These are phyloP conservation scores for Cynodonichthys magdalenae DNA, from an alignment of 2,797 vertebrate species.

Conservation along the genomic window DNA sequence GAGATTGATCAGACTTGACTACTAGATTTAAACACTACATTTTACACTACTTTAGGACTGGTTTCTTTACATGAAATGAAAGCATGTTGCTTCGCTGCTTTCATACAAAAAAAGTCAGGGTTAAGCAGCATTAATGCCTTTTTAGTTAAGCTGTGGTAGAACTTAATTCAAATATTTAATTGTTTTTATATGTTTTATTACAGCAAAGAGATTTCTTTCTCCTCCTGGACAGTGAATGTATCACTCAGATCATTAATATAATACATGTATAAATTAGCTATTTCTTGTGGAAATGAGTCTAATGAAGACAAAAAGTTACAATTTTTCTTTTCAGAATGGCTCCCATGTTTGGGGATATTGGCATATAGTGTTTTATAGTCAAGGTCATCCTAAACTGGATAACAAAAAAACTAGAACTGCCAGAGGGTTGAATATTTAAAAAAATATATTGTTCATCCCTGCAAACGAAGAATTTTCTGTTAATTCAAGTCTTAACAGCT, in stretches of 20 bases:
- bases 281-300: slow-evolving; percentile 32
- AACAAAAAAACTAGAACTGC: slow-evolving; percentile 34
- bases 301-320: slow-evolving; percentile 26
- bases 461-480: slow-evolving; percentile 36
- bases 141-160: slow-evolving; percentile 69
- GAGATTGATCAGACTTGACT: slow-evolving; percentile 50
- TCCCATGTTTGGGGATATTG: not conserved
- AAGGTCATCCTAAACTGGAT: slow-evolving; percentile 37
- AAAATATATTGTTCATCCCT: not conserved
- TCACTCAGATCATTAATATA: slow-evolving; percentile 41
- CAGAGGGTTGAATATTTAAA: slow-evolving; percentile 20
- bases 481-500: slow-evolving; percentile 59
- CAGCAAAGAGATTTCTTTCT: slow-evolving; percentile 38
- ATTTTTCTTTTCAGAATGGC: slow-evolving; percentile 25
- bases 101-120: slow-evolving; percentile 46
- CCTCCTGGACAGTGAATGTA: slow-evolving; percentile 65
- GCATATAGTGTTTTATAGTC: slow-evolving; percentile 14
- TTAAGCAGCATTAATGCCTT: slow-evolving; percentile 53
- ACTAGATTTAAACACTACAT: slow-evolving; percentile 66
- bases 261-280: slow-evolving; percentile 16
- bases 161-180: slow-evolving; percentile 69
- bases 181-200: slow-evolving; percentile 79
- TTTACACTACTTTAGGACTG: slow-evolving; percentile 70
- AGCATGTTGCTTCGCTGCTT: slow-evolving; percentile 59
- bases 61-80: slow-evolving; percentile 46